Evolutionary conservation across 1,140 invertebrate species (phyloP), one percentile per base, ranked within the genome.

Genomic region (Calliphora vicina): DNA sequence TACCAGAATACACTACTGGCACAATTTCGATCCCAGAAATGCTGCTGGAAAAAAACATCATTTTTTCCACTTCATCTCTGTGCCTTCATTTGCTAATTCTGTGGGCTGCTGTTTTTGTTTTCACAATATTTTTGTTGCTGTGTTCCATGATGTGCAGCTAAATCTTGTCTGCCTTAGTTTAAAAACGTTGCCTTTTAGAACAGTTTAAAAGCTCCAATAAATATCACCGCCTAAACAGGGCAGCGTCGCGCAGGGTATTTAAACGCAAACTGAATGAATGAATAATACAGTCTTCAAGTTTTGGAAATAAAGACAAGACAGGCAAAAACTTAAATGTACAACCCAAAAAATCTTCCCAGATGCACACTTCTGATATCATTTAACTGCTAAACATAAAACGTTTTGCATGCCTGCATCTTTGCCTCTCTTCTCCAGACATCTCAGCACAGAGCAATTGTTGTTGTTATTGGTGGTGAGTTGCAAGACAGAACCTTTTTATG

Each of bases 321-420:
- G n/a, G 6, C 13, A 76, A 23, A 25, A 23, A 78, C 0, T 27
- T 13, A 74, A 74, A 74, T 74, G 72, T 26, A 17, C 72, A 74
- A 27, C 72, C 72, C 72, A 74, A 43, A 78, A 78, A 78, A 78
- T 78, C 74, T 78, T 78, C 74, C 74, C 74, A 78, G 74, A 78
- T 78, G 74, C 74, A 78, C 74, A 78, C 74, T 78, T 78, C 74
- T 78, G 74, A 78, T 78, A 78, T 78, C 35, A 78, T 78, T 43
- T 78, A 43, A 78, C 42, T 78, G 74, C 74, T 23, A 78, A 78
- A 78, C 74, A 78, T 78, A 78, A 43, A 43, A 43, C 35, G n/a
- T 43, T 78, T 45, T 43, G 72, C 72, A 74, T 74, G 72, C 9
- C 26, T 74, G n/a, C 67, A 71, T 25, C 27, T 35, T 35, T 35